Base-by-base conservation (phyloP, 1,140 invertebrate species). In the Grapholita molesta region DNA sequence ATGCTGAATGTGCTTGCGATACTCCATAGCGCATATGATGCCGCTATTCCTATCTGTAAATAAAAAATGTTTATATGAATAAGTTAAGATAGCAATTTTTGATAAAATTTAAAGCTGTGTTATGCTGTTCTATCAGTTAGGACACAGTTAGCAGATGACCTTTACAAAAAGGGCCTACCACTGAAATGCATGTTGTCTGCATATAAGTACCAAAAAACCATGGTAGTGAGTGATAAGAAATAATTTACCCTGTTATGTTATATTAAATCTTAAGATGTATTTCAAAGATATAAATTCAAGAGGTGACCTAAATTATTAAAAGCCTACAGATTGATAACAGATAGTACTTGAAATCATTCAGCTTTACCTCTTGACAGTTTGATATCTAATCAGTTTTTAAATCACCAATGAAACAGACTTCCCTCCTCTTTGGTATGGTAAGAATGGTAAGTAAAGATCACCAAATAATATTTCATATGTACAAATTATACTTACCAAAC, bases 1-100 rank as follows among this genome's bases (percentile, higher is more conserved):
- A 99, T 79, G 11, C 95, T 93, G 91, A 99, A 99, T 83, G 96
- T 98, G 67, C 93, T 93, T 0, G 98, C 98, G 33, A 96, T 84
- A 23, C 96, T 96, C 99, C 99, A 99, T 55, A 99, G 71, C 5
- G 96, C 92, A 92, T 99, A 98, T 0, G 98, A 99, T 9, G 94
- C 66, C 4, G 96, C 93, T 77, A 99, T 96, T 15, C 97, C 97
- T 67, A 94, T 76, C 96, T 97, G 82, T 61, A 93, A 93, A 73
- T 76, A 83, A 48, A 67, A 70, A 57, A n/a, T 23, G 1, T 18
- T 5, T 42, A n/a, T n/a, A n/a, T n/a, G n/a, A 7, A 23, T 7
- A 11, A 42, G 9, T 0, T 52, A 52, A 23, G 21, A 23, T 0
- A 52, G 28, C 3, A 3, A 30, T 30, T n/a, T 35, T 35, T 15